Evolutionary conservation across 2,888 invertebrate species (phyloP), one percentile per base, ranked within the genome.

Genomic region (Polyploca ridens): DNA sequence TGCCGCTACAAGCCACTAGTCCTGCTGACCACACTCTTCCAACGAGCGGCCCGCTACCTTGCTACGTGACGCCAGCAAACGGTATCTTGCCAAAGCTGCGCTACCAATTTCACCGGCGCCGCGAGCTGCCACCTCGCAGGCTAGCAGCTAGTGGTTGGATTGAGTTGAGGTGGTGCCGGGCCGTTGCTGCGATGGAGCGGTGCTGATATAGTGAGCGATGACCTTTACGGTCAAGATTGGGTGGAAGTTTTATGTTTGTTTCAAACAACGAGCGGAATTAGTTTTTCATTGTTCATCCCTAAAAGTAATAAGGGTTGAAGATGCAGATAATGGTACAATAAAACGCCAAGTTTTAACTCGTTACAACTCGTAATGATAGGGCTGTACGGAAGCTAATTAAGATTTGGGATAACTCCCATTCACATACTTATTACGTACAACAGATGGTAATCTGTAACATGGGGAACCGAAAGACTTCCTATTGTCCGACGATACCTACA

Each of bases 401-500:
- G 84, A 84, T 85, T 77, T 70, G 75, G 63, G 69, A 67, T 69
- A 74, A 69, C 72, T 70, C 71, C 79, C 77, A 81, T 85, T 81
- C 85, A 82, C 77, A 77, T 79, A 79, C 83, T 82, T 82, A 85
- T 84, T 84, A 85, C 79, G 4, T 58, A 61, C 61, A 41, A 76
- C 73, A 78, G 84, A 88, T 87, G 81, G 79, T 85, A 84, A 88
- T 87, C 88, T 41, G 61, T 61, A 61, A 84, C 73, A 69, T 66
- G 68, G 63, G 74, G 75, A 69, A 69, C 65, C 62, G 65, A 65
- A 75, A 81, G 79, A 76, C 77, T 81, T 81, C 78, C 84, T 72
- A 79, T 87, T 87, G 85, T 88, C 76, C 61, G 70, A 72, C n/a
- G 54, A 16, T 49, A 49, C 74, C 73, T 35, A 35, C 35, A 35